Evolutionary conservation across 2,888 invertebrate genomes (phyloP).

Genomic region (Sphaeridia pumilis): DNA sequence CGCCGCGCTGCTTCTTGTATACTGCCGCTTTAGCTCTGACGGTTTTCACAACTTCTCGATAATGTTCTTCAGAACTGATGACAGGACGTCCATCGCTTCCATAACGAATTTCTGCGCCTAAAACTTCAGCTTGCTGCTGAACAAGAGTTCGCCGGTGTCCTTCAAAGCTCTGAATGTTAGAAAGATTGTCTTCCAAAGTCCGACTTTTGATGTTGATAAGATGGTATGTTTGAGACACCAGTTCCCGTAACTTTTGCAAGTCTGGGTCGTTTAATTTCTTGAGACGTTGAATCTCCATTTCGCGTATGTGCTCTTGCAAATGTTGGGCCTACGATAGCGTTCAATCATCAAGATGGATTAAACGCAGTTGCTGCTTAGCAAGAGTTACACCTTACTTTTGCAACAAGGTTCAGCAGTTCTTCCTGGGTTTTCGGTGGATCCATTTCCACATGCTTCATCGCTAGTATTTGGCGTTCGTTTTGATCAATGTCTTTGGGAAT

Average conservation of each 20-base stretch:
- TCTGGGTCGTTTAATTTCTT: conserved; percentile 8
- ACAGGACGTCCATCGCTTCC: no score
- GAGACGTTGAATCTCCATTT: conserved; percentile 5
- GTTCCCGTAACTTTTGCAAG: conserved; percentile 9
- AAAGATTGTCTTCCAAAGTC: no score
- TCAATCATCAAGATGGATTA: background rate
- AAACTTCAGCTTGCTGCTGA: no score
- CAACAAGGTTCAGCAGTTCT: conserved; percentile 1
- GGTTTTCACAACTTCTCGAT: conserved; percentile 7
- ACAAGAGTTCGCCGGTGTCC: no score
- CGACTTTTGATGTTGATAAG: no score
- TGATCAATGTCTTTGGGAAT: conserved; percentile 8
- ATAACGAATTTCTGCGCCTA: no score
- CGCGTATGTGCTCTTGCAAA: conserved; percentile 3
- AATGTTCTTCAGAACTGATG: conserved; percentile 7
- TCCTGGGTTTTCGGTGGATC: conserved; percentile 8
- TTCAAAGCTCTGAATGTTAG: no score
- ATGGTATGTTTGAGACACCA: conserved; percentile 6
- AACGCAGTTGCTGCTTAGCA: background rate
- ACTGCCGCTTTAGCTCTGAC: conserved; percentile 8
- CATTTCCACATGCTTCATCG: conserved; percentile 11
- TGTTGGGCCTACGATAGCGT: conserved; percentile 4
- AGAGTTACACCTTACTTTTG: background rate
- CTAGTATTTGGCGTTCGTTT: conserved; percentile 7
- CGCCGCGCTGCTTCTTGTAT: conserved; percentile 7